A percentile compares a stretch with the other conserved stretches of the same genome.
These are phyloP conservation scores for Pheosia tremula DNA, from an alignment of 2,888 invertebrate species.

Conservation along the genomic window DNA sequence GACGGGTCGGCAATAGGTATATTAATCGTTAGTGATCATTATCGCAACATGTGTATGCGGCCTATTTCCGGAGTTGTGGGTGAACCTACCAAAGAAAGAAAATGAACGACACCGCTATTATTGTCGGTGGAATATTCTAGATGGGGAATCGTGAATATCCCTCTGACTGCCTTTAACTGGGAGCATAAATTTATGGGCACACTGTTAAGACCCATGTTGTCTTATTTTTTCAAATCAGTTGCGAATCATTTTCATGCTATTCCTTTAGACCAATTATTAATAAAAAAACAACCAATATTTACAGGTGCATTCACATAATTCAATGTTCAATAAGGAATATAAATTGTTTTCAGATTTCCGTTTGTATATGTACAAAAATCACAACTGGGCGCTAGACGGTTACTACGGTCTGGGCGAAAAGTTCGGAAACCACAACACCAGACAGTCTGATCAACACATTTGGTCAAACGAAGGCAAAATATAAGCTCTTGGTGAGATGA, in stretches of 20 bases:
- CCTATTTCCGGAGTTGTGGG: not conserved
- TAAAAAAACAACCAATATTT: too few relatives aligned
- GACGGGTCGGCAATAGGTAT: not conserved
- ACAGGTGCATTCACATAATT: too few relatives aligned
- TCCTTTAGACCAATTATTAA: too few relatives aligned
- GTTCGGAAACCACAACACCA: conserved; percentile 77
- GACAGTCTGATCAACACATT: conserved; percentile 82
- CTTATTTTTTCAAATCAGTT: too few relatives aligned
- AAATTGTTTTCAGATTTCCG: conserved; percentile 86
- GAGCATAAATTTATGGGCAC: too few relatives aligned
- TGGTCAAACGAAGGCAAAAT: conserved; percentile 84
- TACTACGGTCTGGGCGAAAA: conserved; percentile 89
- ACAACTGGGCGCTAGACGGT: conserved; percentile 86
- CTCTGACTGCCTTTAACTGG: too few relatives aligned
- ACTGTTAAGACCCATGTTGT: too few relatives aligned
- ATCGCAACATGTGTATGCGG: not conserved
- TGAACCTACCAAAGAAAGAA: too few relatives aligned
- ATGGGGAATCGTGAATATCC: too few relatives aligned
- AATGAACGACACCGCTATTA: too few relatives aligned
- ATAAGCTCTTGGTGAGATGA: conserved; percentile 74
- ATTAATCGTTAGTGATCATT: not conserved
- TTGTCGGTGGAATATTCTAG: too few relatives aligned
- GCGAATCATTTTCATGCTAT: too few relatives aligned
- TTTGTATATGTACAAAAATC: conserved; percentile 87
- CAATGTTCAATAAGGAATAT: not conserved